These are phyloP conservation scores for Eulemur rubriventer DNA, from an alignment of 2,797 vertebrate genomes.

Conservation along the genomic window DNA sequence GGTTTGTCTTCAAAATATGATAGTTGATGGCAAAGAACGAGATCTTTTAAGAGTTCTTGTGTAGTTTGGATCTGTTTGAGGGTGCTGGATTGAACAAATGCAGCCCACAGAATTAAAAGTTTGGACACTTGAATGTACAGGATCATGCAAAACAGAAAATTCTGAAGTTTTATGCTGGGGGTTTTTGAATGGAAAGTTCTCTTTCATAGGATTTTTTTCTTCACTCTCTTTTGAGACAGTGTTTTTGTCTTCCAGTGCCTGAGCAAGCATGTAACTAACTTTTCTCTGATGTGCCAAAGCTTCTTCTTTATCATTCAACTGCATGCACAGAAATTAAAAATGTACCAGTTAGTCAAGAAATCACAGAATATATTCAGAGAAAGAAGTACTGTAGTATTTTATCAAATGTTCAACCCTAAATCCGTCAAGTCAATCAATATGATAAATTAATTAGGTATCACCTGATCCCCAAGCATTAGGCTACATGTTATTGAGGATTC, in stretches of 20 bases:
- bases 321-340: constrained; percentile 54
- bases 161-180: not conserved
- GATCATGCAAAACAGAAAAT: not conserved
- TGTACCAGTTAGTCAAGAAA: not conserved
- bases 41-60: constrained; percentile 68
- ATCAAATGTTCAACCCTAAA: not conserved
- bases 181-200: not conserved
- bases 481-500: not conserved
- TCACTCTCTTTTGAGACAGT: constrained; percentile 66
- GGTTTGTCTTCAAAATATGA: not conserved
- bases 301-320: constrained; percentile 96
- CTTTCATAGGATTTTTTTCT: not conserved
- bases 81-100: not conserved
- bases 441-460: not conserved
- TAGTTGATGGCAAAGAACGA: constrained; percentile 74
- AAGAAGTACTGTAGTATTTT: not conserved
- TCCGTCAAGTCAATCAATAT: not conserved
- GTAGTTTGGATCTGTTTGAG: not conserved
- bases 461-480: not conserved
- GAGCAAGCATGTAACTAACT: constrained; percentile 95
- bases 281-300: constrained; percentile 95
- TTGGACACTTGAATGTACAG: not conserved
- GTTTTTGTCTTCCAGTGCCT: constrained; percentile 87
- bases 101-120: not conserved
- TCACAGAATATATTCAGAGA: not conserved